These are phyloP conservation scores for Poecilia velifera DNA, from an alignment of 2,797 vertebrate species.

Conservation along the genomic window DNA sequence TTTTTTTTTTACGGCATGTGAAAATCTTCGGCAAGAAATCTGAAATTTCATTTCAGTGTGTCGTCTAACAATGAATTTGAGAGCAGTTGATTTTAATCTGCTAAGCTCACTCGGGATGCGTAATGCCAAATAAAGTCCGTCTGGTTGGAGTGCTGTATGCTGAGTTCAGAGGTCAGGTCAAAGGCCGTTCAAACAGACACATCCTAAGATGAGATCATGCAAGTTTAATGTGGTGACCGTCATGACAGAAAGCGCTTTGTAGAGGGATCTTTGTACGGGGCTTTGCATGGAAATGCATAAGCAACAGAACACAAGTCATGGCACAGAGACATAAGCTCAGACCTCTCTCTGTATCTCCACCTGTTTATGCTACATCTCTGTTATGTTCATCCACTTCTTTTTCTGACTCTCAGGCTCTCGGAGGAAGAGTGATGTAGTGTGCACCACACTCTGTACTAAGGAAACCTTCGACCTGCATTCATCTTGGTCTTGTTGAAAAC, in stretches of 20 bases:
- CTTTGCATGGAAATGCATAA: slow-evolving; percentile 58
- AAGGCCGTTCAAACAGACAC: slow-evolving; percentile 61
- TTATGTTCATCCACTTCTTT: slow-evolving; percentile 39
- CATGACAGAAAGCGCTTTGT: slow-evolving; percentile 47
- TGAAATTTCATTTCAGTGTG: slow-evolving; percentile 23
- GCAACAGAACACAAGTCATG: slow-evolving; percentile 60
- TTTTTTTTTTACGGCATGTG: slow-evolving; percentile 25
- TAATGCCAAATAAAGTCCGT: slow-evolving; percentile 53
- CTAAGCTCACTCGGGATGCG: slow-evolving; percentile 54
- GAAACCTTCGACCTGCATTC: slow-evolving; percentile 33
- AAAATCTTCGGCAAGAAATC: slow-evolving; percentile 37
- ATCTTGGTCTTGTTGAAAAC: slow-evolving; percentile 21
- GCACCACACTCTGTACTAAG: slow-evolving; percentile 30
- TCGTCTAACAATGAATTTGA: slow-evolving; percentile 28
- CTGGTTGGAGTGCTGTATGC: slow-evolving; percentile 53
- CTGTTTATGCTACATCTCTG: slow-evolving; percentile 86
- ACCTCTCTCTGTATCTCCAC: slow-evolving; percentile 63
- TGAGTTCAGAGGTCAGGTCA: slow-evolving; percentile 52
- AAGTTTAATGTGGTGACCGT: slow-evolving; percentile 51
- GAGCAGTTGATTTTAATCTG: slow-evolving; percentile 18
- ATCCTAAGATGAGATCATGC: slow-evolving; percentile 72
- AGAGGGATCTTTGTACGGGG: slow-evolving; percentile 42
- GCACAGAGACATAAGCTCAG: slow-evolving; percentile 63
- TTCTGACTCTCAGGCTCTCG: slow-evolving; percentile 42
- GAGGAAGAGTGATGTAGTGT: slow-evolving; percentile 36